A percentile compares a stretch with the other conserved stretches of the same genome.
Evolutionary conservation across 2,113 vertebrate species (phyloP).

Genomic region (Nerophis lumbriciformis): DNA sequence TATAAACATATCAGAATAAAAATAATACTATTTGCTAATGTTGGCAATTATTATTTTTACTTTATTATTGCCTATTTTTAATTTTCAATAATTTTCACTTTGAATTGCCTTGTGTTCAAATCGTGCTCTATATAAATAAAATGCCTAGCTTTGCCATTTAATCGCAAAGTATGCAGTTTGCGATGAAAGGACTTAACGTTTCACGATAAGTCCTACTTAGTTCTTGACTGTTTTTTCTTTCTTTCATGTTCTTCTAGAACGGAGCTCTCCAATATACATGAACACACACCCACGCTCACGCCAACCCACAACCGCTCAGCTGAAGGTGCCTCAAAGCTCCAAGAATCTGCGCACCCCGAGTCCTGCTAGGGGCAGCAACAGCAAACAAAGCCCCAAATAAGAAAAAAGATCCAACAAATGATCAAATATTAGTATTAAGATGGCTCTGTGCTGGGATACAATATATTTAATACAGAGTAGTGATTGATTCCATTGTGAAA

Average conservation of each 20-base stretch:
- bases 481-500: background rate
- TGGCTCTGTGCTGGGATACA: too few relatives aligned
- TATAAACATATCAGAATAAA: too few relatives aligned
- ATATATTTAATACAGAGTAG: background rate
- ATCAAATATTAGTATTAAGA: background rate
- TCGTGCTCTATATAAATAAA: too few relatives aligned
- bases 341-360: constrained; percentile 19
- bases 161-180: background rate
- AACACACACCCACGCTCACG: constrained; percentile 42
- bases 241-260: background rate
- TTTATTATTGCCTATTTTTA: too few relatives aligned
- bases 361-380: background rate
- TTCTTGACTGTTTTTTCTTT: background rate
- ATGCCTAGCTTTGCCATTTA: too few relatives aligned
- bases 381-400: constrained; percentile 1
- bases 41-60: too few relatives aligned
- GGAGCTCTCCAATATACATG: constrained; percentile 32
- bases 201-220: background rate
- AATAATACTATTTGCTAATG: too few relatives aligned
- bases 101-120: too few relatives aligned
- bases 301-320: background rate
- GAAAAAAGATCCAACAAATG: background rate
- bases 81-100: too few relatives aligned
- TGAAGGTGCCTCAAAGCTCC: constrained; percentile 4
- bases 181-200: background rate